phyloP scores from a whole-genome alignment of 2,888 invertebrate species.

The Eupsilia transversa region DNA sequence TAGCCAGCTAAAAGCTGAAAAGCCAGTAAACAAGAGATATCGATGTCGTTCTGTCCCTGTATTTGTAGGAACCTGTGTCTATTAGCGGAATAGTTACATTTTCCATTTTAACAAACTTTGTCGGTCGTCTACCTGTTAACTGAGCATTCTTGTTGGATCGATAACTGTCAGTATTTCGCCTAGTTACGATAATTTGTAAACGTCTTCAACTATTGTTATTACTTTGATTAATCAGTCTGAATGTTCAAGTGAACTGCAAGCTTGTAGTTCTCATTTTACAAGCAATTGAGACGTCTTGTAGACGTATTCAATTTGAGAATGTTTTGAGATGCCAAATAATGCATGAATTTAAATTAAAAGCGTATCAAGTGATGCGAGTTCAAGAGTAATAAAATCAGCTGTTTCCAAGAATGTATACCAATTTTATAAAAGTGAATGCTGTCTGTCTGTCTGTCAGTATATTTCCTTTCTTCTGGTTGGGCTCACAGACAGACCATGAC shows the following conservation, averaged over 20 bases:
- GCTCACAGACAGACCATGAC: too few species aligned
- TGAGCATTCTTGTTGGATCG: conserved; percentile 12
- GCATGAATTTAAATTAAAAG: neutral
- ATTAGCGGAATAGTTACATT: neutral
- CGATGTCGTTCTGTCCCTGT: too few species aligned
- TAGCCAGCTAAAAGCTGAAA: too few species aligned
- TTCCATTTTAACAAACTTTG: neutral
- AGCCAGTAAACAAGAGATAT: too few species aligned
- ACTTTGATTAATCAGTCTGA: conserved; percentile 59
- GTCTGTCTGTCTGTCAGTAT: neutral
- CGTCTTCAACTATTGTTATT: conserved; percentile 56
- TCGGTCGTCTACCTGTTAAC: conserved; percentile 23
- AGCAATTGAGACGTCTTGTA: conserved; percentile 16
- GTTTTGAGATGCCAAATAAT: conserved; percentile 15
- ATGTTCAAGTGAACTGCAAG: conserved; percentile 17
- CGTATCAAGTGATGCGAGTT: neutral
- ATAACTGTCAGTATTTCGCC: conserved; percentile 44
- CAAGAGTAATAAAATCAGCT: neutral
- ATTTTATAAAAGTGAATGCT: neutral
- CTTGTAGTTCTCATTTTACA: conserved; percentile 11
- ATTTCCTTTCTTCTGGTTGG: neutral
- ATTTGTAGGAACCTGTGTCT: neutral
- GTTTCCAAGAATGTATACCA: neutral
- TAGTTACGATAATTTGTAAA: conserved; percentile 63
- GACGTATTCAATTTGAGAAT: neutral